A percentile compares a stretch with the other conserved stretches of the same genome.
phyloP scores from a whole-genome alignment of 2,888 invertebrate species.

The Phorcus lineatus region DNA sequence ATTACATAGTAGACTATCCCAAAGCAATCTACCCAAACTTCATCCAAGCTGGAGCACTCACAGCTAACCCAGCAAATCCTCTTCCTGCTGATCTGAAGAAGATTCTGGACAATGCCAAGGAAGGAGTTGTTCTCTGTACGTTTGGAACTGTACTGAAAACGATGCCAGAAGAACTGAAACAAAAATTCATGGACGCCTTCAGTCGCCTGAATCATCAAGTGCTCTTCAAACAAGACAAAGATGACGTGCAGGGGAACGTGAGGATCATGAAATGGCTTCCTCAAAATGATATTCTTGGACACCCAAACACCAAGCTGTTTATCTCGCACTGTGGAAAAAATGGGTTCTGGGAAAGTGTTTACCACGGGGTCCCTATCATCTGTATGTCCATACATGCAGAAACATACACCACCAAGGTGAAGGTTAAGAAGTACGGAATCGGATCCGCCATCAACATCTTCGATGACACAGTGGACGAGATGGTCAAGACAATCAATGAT shows the following conservation, averaged over 20 bases:
- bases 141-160: conserved; percentile 45
- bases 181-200: conserved; percentile 32
- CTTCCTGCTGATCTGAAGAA: conserved; percentile 41
- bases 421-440: conserved; percentile 33
- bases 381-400: conserved; percentile 51
- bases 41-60: conserved; percentile 47
- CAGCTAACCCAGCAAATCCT: conserved; percentile 39
- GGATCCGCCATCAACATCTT: conserved; percentile 38
- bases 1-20: conserved; percentile 48
- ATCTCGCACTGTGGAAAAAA: conserved; percentile 58
- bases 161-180: conserved; percentile 26
- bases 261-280: conserved; percentile 48
- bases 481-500: conserved; percentile 33
- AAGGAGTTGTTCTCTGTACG: conserved; percentile 49
- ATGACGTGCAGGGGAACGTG: conserved; percentile 38
- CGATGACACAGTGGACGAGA: conserved; percentile 34
- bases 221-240: conserved; percentile 33
- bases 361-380: conserved; percentile 56
- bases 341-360: conserved; percentile 54
- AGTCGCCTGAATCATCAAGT: conserved; percentile 28
- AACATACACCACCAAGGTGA: conserved; percentile 36
- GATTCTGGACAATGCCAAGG: conserved; percentile 38
- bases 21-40: conserved; percentile 46
- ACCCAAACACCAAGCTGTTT: conserved; percentile 48
- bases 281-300: conserved; percentile 52